These are phyloP conservation scores for Rissa tridactyla DNA, from an alignment of 2,113 vertebrate species.

Conservation along the genomic window DNA sequence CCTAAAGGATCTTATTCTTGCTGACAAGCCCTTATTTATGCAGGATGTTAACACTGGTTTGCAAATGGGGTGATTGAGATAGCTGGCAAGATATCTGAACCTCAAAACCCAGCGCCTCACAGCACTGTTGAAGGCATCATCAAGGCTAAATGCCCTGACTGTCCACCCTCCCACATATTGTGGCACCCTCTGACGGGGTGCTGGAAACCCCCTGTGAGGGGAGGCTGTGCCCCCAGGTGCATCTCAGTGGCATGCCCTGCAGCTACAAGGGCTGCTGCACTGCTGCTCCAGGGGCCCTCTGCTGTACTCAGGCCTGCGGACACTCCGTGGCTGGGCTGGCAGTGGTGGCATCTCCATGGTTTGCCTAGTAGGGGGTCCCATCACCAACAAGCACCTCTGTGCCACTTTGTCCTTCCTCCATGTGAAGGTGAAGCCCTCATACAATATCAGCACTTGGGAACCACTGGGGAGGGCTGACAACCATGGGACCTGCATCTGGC, in stretches of 20 bases:
- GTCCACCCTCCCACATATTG: neutral
- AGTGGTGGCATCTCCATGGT: neutral
- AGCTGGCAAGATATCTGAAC: neutral
- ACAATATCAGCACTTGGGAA: neutral
- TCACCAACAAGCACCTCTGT: neutral
- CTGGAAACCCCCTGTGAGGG: neutral
- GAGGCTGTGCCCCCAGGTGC: neutral
- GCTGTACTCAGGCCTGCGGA: neutral
- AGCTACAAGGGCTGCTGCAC: neutral
- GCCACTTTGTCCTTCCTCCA: neutral
- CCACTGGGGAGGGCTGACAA: neutral
- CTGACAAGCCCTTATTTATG: neutral
- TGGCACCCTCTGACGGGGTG: neutral
- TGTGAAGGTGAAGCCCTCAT: neutral
- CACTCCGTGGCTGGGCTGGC: neutral
- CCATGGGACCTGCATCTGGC: rapidly evolving
- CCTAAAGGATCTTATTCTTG: neutral
- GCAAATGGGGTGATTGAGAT: neutral
- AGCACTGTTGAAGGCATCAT: neutral
- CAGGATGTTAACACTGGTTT: neutral
- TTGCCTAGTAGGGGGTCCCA: neutral
- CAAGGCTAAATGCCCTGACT: neutral
- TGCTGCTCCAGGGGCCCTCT: neutral
- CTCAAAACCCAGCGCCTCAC: neutral
- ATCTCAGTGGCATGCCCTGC: neutral